phyloP scores from a whole-genome alignment of 2,797 vertebrate genomes.

The Knipowitschia caucasica region DNA sequence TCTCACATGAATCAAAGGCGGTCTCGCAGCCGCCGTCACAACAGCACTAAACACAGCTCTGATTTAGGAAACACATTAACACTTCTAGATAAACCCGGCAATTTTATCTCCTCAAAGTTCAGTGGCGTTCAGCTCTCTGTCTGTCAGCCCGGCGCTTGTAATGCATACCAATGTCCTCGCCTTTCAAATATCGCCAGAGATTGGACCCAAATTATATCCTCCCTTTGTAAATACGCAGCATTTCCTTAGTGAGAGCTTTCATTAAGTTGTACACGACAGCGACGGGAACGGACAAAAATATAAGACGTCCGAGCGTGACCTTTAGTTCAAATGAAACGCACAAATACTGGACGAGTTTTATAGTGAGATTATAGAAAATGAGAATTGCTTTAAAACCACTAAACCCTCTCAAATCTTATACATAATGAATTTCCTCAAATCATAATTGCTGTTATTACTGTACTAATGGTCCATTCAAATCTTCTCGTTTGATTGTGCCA shows the following conservation, averaged over 20 bases:
- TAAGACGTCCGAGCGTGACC: background rate
- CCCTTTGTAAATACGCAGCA: constrained; percentile 15
- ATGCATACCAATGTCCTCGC: constrained; percentile 35
- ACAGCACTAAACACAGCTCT: constrained; percentile 28
- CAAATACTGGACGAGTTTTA: background rate
- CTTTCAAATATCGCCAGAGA: constrained; percentile 20
- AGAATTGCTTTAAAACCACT: too few relatives aligned
- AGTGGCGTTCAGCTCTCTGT: constrained; percentile 18
- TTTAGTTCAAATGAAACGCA: background rate
- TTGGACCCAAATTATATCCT: constrained; percentile 10
- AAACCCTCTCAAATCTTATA: too few relatives aligned
- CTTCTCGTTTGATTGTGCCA: too few relatives aligned
- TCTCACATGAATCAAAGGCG: constrained; percentile 28
- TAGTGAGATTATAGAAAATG: background rate
- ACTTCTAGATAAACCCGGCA: constrained; percentile 30
- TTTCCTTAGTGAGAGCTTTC: background rate
- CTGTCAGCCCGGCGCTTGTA: constrained; percentile 18
- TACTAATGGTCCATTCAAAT: too few relatives aligned
- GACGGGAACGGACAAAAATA: background rate
- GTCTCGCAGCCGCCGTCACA: constrained; percentile 18
- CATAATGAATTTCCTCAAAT: too few relatives aligned
- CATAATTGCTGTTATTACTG: too few relatives aligned
- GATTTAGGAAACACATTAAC: constrained; percentile 32
- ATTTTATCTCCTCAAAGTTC: constrained; percentile 37
- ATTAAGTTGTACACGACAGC: constrained; percentile 9